Base-by-base conservation (phyloP, 2,888 invertebrate species). In the Troides oblongomaculatus region DNA sequence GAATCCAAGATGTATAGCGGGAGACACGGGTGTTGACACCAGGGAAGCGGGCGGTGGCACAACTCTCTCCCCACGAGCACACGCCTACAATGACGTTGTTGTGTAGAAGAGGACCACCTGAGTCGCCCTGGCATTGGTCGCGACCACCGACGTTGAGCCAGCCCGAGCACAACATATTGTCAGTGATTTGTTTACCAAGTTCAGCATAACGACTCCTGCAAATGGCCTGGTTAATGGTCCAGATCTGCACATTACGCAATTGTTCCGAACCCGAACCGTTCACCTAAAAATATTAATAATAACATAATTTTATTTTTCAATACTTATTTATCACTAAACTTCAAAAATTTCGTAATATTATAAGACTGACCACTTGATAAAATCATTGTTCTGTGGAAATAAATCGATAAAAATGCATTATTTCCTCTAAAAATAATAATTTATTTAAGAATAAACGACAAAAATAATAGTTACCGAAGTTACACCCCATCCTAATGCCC, bases 101-200 rank as follows among this genome's bases (percentile, higher is more conserved):
- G 74, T 83, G 80, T 68, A 78, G 77, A 25, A 84, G 76, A 36
- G 84, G 83, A 18, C 84, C 80, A 5, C 83, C 84, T 6, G 80
- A 79, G 72, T 84, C 84, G 2, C 79, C 78, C 71, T 76, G 76
- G 72, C 84, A 84, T 72, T 80, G 82, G 74, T 78, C 82, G 17
- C 80, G 81, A 64, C 83, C 83, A 10, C 81, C 82, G 4, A 81
- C 76, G 50, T 78, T 76, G 30, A 83, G 73, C 76, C 76, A 76
- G n/a, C 84, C 84, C 4, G 84, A 78, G 64, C 85, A 85, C 75
- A 85, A 21, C 83, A 83, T 83, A 71, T 81, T 83, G 25, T 76
- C 76, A 56, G 79, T 78, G 10, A 84, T 66, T 3, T 66, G 62
- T 2, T 6, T 8, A 0, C 76, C 72, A 2, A 71, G 39, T 0